Conservation (phyloP, 2,888 invertebrate genomes). For the Leptinotarsa haldemani region DNA sequence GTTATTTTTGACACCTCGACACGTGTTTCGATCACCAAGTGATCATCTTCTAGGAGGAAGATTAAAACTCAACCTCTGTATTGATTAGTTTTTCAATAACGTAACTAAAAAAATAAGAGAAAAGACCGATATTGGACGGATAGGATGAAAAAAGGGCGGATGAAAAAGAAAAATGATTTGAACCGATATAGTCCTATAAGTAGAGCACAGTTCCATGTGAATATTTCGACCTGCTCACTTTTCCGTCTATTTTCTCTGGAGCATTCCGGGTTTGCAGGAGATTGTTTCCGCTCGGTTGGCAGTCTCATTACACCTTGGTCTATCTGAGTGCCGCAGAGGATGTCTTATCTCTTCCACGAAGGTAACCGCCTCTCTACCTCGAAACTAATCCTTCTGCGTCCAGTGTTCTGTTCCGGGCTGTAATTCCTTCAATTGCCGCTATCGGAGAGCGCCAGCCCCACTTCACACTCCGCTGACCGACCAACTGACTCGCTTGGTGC, state of each 20-base stretch:
- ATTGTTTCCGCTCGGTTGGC: constrained; percentile 54
- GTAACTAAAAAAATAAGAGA: no score
- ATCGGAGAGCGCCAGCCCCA: constrained; percentile 63
- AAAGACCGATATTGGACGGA: no score
- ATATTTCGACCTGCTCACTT: not conserved
- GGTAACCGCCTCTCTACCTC: constrained; percentile 53
- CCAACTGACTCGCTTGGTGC: not conserved
- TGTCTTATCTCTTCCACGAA: constrained; percentile 38
- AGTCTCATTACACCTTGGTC: constrained; percentile 60
- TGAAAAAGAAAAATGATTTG: no score
- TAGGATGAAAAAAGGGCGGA: no score
- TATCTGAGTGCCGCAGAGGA: constrained; percentile 57
- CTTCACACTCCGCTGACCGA: constrained; percentile 57
- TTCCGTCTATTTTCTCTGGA: constrained; percentile 2
- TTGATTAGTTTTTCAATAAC: no score
- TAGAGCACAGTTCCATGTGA: no score
- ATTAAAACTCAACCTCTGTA: no score
- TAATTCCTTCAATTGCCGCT: constrained; percentile 63
- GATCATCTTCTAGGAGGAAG: no score
- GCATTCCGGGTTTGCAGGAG: constrained; percentile 30
- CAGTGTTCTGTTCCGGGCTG: constrained; percentile 64
- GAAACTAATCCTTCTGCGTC: constrained; percentile 63
- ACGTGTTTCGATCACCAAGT: no score
- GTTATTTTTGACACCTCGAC: no score
- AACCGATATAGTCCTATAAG: no score